Conservation (phyloP, 2,888 invertebrate genomes). For the Drosophila nigricruria region DNA sequence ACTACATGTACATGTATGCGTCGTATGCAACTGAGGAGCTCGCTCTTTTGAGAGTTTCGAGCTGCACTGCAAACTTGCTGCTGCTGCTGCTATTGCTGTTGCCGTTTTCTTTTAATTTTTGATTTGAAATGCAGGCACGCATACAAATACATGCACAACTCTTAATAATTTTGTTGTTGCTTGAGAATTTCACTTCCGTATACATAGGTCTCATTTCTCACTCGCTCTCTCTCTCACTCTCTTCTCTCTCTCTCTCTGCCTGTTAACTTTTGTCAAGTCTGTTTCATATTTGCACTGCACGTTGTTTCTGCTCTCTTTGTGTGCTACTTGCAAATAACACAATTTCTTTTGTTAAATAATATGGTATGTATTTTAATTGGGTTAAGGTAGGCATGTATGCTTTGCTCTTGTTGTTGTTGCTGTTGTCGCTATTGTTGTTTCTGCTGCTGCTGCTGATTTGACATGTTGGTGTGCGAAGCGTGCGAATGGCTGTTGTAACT, state of each 20-base stretch:
- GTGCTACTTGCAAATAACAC: slow-evolving; percentile 74
- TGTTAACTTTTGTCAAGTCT: slow-evolving; percentile 68
- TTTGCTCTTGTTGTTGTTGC: slow-evolving; percentile 24
- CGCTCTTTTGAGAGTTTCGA: slow-evolving; percentile 47
- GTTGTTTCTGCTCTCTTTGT: slow-evolving; percentile 50
- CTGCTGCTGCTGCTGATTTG: slow-evolving; percentile 25
- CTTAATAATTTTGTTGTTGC: slow-evolving; percentile 39
- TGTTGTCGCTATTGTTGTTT: slow-evolving; percentile 14
- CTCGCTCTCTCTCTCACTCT: slow-evolving; percentile 19
- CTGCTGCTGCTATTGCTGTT: slow-evolving; percentile 23
- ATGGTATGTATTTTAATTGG: slow-evolving; percentile 78
- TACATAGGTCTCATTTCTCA: slow-evolving; percentile 48
- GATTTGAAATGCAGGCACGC: slow-evolving; percentile 53
- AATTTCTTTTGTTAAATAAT: slow-evolving; percentile 83
- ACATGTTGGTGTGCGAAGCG: slow-evolving; percentile 28
- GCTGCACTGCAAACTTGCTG: slow-evolving; percentile 50
- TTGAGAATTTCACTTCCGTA: slow-evolving; percentile 82
- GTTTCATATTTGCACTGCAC: slow-evolving; percentile 61
- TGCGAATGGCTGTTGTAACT: slow-evolving; percentile 47
- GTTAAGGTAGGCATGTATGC: slow-evolving; percentile 82
- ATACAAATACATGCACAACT: slow-evolving; percentile 37
- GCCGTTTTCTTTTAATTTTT: slow-evolving; percentile 45
- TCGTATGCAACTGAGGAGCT: slow-evolving; percentile 6
- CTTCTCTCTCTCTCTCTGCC: slow-evolving; percentile 16
- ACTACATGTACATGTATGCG: slow-evolving; percentile 12